Conservation (phyloP, 1,140 invertebrate genomes). For the Zaprionus vittiger region DNA sequence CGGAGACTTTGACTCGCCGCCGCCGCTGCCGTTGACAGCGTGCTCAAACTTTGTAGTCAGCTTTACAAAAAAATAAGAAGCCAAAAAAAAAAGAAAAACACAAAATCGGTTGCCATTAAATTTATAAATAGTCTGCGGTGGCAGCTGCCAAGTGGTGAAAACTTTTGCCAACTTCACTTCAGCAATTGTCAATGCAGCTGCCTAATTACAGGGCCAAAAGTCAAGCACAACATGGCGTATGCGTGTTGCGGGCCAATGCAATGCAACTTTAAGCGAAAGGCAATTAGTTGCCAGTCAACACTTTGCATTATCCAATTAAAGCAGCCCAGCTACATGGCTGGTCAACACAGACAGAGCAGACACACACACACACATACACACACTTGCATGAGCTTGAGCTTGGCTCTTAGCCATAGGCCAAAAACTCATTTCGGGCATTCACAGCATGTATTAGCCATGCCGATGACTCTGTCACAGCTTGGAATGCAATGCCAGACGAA, state of each 20-base stretch:
- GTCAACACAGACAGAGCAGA: background rate
- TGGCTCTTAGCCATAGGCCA: slow-evolving; percentile 11
- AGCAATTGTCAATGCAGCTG: slow-evolving; percentile 55
- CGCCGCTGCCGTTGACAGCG: slow-evolving; percentile 55
- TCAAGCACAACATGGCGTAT: slow-evolving; percentile 17
- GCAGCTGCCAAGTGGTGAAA: slow-evolving; percentile 8
- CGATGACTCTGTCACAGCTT: slow-evolving; percentile 17
- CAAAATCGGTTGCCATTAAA: slow-evolving; percentile 17
- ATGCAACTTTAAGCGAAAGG: slow-evolving; percentile 29
- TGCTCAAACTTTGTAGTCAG: slow-evolving; percentile 58
- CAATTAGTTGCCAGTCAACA: slow-evolving; percentile 51
- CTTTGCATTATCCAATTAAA: slow-evolving; percentile 52
- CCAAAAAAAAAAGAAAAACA: slow-evolving; percentile 2
- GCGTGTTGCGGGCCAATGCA: slow-evolving; percentile 6
- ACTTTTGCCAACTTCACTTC: slow-evolving; percentile 22
- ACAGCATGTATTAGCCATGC: slow-evolving; percentile 29
- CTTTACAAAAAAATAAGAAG: slow-evolving; percentile 41
- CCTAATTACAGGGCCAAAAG: slow-evolving; percentile 51
- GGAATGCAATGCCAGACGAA: background rate
- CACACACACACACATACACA: slow-evolving; percentile 7
- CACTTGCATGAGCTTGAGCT: slow-evolving; percentile 21
- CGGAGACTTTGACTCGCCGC: slow-evolving; percentile 56
- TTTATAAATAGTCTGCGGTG: slow-evolving; percentile 21
- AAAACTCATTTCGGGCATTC: slow-evolving; percentile 24
- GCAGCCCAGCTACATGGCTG: slow-evolving; percentile 6